Conservation (phyloP, 2,888 invertebrate species). For the Pachydiplax longipennis region DNA sequence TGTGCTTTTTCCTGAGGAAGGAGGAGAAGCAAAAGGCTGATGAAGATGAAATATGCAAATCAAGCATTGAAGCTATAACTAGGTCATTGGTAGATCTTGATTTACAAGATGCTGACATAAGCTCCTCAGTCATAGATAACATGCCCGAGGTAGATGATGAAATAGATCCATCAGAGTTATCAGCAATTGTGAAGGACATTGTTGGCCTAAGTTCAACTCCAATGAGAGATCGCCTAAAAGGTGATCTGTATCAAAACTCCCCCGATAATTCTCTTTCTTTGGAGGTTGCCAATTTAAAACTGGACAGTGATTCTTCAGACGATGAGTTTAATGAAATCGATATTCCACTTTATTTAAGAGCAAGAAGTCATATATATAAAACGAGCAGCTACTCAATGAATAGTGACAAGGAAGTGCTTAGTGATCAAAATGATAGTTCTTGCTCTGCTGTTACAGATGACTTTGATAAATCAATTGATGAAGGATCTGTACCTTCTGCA, state of each 20-base stretch:
- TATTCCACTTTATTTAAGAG: not conserved
- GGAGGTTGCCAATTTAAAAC: not conserved
- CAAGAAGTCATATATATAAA: not conserved
- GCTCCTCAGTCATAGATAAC: not conserved
- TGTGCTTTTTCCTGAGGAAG: constrained; percentile 10
- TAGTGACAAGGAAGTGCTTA: not conserved
- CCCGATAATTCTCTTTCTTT: not conserved
- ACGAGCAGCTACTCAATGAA: not conserved
- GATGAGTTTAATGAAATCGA: not conserved
- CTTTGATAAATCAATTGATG: not conserved
- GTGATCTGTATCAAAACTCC: not conserved
- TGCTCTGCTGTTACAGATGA: not conserved
- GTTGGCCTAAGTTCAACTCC: not conserved
- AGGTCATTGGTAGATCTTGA: not conserved
- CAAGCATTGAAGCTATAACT: not conserved
- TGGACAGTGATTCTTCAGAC: not conserved
- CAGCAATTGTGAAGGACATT: not conserved
- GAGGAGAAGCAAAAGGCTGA: not conserved
- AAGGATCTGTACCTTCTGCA: not conserved
- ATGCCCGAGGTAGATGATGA: not conserved
- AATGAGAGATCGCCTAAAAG: not conserved
- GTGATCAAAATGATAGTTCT: not conserved
- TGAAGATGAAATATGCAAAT: not conserved
- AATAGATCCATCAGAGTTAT: constrained; percentile 4
- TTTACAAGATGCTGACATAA: not conserved